phyloP scores from a whole-genome alignment of 1,140 invertebrate genomes.

The Tetramorium alpestre region DNA sequence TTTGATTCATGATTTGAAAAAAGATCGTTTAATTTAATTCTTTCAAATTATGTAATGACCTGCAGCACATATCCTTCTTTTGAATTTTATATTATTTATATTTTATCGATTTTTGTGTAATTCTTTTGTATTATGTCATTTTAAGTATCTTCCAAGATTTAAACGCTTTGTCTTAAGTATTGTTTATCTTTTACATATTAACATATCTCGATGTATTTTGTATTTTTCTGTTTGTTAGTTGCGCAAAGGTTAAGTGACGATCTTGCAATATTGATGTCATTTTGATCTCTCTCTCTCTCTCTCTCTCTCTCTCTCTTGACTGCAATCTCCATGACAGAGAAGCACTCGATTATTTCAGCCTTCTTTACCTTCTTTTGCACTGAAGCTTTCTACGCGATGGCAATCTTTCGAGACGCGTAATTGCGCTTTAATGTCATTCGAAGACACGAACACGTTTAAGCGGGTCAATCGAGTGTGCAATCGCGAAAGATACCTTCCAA shows the following conservation, averaged over 20 bases:
- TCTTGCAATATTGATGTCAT: not conserved
- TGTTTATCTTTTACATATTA: not conserved
- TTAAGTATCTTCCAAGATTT: not conserved
- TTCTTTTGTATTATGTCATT: not conserved
- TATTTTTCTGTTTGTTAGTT: not conserved
- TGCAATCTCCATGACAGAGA: constrained; percentile 1
- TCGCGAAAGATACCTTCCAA: constrained; percentile 15
- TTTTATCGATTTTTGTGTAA: not conserved
- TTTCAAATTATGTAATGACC: not conserved
- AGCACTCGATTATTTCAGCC: not conserved
- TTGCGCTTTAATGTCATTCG: constrained; percentile 34
- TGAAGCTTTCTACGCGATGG: not conserved
- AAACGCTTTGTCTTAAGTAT: not conserved
- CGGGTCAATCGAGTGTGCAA: constrained; percentile 42
- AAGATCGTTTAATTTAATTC: not conserved
- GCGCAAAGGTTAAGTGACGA: not conserved
- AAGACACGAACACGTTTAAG: constrained; percentile 52
- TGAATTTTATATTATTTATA: not conserved
- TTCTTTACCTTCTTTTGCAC: not conserved
- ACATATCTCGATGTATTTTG: not conserved
- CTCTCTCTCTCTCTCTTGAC: not conserved
- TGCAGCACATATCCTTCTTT: not conserved
- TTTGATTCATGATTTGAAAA: not conserved
- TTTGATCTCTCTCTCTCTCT: not conserved
- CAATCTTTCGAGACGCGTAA: constrained; percentile 41